Evolutionary conservation across 2,797 vertebrate genomes (phyloP).

Genomic region (Chromobotia macracanthus): DNA sequence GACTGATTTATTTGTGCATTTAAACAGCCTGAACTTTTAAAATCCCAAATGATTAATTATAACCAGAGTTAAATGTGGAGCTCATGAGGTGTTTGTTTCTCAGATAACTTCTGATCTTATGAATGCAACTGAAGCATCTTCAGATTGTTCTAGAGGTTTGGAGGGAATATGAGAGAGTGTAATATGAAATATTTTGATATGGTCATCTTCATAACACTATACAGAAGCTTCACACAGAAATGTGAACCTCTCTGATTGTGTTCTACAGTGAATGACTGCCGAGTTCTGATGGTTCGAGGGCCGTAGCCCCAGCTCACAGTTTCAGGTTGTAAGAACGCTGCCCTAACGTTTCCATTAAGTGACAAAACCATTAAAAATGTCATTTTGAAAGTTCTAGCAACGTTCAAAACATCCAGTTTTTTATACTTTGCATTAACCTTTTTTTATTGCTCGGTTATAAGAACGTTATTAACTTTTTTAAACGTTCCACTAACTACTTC

Average conservation of each 20-base stretch:
- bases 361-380: too few species aligned
- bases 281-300: slow-evolving; percentile 17
- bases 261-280: not conserved
- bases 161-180: too few species aligned
- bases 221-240: not conserved
- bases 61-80: not conserved
- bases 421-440: too few species aligned
- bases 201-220: not conserved
- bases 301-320: too few species aligned
- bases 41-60: not conserved
- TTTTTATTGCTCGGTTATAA: too few species aligned
- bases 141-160: not conserved
- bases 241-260: slow-evolving; percentile 7
- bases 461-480: too few species aligned
- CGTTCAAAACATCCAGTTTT: too few species aligned
- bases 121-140: not conserved
- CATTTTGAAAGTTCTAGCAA: too few species aligned
- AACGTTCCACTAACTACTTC: too few species aligned
- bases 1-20: not conserved
- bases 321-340: too few species aligned
- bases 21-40: not conserved
- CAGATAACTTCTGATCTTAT: not conserved
- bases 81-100: not conserved
- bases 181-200: not conserved
- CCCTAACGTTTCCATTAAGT: too few species aligned